Evolutionary conservation across 2,113 vertebrate genomes (phyloP), one percentile per base, ranked within the genome.

Genomic region (Tragelaphus buxtoni): DNA sequence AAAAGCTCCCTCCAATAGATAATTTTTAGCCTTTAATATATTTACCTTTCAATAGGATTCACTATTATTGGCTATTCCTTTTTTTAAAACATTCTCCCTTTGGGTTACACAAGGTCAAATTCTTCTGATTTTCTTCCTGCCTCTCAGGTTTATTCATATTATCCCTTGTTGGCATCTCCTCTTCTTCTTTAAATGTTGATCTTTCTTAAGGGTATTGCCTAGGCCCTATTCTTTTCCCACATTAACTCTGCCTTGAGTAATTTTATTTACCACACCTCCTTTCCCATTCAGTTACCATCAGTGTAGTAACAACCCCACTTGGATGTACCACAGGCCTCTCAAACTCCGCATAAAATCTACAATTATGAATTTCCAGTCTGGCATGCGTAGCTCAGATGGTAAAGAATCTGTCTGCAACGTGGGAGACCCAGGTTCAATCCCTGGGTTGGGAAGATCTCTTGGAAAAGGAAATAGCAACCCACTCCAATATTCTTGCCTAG

Each of bases 381-480:
- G 39, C 51, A 14, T 28, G 14, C 14, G 20, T 14, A 26, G 6
- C 5, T 74, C 39, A 74, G 39, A 74, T 0, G 1, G 5, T 74
- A 26, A 42, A 26, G 39, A 74, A 26, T 74, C 39, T 74, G 69
- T 39, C 39, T 42, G 39, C 69, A 26, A 4, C 42, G 39, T 7
- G 39, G 22, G 39, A 74, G 22, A 42, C 22, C 39, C 39, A 42
- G 39, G 11, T 42, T 42, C 1, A 0, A 42, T 42, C 69, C 3
- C 39, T 26, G 39, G 11, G 69, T 74, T 7, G 22, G 69, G 69
- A 74, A 42, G 20, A 72, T 72, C n/a, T 35, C 9, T 72, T 24
- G 35, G 35, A 72, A 35, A 39, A 72, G 20, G 10, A 72, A 72
- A 39, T 22, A 20, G 35, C 65, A 72, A 22, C 39, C 39, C 39